These are phyloP conservation scores for Oligia strigilis DNA, from an alignment of 2,888 invertebrate genomes.

Conservation along the genomic window DNA sequence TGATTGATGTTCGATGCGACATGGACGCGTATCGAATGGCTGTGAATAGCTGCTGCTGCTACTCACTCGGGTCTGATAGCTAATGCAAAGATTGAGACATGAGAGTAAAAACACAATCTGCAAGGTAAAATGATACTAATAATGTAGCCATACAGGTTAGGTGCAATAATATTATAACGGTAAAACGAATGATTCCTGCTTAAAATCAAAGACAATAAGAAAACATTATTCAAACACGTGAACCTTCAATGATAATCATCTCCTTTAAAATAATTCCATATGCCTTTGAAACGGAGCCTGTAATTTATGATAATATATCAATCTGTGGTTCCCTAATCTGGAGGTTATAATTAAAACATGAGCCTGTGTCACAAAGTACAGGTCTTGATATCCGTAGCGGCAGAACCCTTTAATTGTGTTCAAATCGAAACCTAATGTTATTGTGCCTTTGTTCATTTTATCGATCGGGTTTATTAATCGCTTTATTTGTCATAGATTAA, in stretches of 20 bases:
- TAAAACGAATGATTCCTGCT: background rate
- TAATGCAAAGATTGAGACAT: background rate
- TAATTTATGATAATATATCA: conserved; percentile 82
- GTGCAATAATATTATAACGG: background rate
- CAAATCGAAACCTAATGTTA: conserved; percentile 74
- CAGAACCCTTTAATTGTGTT: conserved; percentile 78
- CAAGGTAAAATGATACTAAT: background rate
- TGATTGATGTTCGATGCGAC: background rate
- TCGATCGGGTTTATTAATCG: conserved; percentile 77
- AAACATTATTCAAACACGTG: conserved; percentile 49
- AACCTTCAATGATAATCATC: conserved; percentile 51
- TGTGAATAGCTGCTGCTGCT: background rate
- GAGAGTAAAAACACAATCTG: background rate
- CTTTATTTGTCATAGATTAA: conserved; percentile 78
- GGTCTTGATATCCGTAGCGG: conserved; percentile 74
- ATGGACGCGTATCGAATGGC: background rate
- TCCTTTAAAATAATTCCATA: conserved; percentile 47
- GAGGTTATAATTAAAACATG: conserved; percentile 80
- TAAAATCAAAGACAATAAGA: conserved; percentile 5
- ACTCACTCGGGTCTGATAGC: background rate
- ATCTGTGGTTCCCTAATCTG: conserved; percentile 68
- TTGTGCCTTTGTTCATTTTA: conserved; percentile 75
- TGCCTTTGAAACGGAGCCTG: conserved; percentile 69
- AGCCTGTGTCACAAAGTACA: conserved; percentile 79
- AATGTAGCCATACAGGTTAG: background rate